A percentile compares a stretch with the other conserved stretches of the same genome.
Evolutionary conservation across 2,797 vertebrate genomes (phyloP).

Genomic region (Myotis findleyi): DNA sequence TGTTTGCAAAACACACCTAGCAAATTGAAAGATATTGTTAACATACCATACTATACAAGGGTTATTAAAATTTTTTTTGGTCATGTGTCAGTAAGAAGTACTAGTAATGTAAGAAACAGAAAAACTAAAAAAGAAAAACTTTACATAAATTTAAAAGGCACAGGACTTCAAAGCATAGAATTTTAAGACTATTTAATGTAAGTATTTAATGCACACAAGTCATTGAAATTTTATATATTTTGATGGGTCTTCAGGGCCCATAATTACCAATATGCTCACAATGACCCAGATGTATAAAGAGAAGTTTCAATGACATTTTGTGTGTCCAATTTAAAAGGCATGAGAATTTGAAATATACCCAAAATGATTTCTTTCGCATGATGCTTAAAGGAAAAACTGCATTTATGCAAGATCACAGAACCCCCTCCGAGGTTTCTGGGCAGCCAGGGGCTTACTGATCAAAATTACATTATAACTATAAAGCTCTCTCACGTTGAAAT

Average conservation of each 20-base stretch:
- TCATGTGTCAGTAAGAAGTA: conserved; percentile 16
- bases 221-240: conserved; percentile 30
- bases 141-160: conserved; percentile 4
- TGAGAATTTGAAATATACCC: neutral
- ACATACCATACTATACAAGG: neutral
- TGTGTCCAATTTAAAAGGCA: conserved; percentile 7
- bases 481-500: neutral
- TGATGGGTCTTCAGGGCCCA: neutral
- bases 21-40: conserved; percentile 28
- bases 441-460: conserved; percentile 26
- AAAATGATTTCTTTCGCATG: neutral
- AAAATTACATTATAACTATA: conserved; percentile 41
- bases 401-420: neutral
- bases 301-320: neutral
- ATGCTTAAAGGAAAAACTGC: conserved; percentile 27
- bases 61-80: conserved; percentile 15
- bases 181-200: neutral
- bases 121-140: neutral
- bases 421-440: conserved; percentile 10
- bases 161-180: conserved; percentile 18
- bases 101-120: conserved; percentile 24
- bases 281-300: neutral
- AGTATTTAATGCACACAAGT: conserved; percentile 1
- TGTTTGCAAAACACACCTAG: conserved; percentile 10
- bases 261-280: neutral